A percentile compares a stretch with the other conserved stretches of the same genome.
Conservation (phyloP, 64 coral and sea anemone species). For the Astreopora myriophthalma region DNA sequence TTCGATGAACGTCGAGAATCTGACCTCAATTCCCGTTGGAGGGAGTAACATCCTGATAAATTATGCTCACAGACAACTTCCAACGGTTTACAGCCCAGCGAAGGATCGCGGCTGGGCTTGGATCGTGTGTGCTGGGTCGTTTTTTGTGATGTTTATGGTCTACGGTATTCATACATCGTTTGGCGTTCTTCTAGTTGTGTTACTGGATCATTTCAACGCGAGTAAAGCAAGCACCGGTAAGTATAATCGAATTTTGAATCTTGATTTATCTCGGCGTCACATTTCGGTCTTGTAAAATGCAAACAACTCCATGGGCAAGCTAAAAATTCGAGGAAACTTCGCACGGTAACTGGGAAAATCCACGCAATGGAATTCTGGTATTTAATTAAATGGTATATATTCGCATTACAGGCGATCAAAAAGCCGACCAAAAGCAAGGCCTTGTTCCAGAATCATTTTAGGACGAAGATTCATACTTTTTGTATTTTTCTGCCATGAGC, state of each 20-base stretch:
- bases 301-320: no score
- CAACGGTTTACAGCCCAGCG: not conserved
- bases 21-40: conserved; percentile 76
- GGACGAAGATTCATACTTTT: no score
- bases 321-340: no score
- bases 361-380: no score
- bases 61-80: conserved; percentile 36
- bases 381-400: no score
- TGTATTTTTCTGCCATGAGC: no score
- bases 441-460: no score
- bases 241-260: not conserved
- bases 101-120: conserved; percentile 84
- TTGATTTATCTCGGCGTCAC: not conserved
- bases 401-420: no score
- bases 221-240: conserved; percentile 91
- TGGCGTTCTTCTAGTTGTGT: conserved; percentile 71
- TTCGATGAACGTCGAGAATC: conserved; percentile 63
- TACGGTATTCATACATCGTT: conserved; percentile 91
- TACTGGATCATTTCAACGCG: conserved; percentile 73
- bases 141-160: conserved; percentile 88
- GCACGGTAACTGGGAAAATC: no score
- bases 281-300: no score
- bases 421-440: no score
- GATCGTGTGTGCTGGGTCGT: conserved; percentile 83
- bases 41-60: conserved; percentile 72